These are phyloP conservation scores for Prenolepis imparis DNA, from an alignment of 2,888 invertebrate genomes.

Conservation along the genomic window DNA sequence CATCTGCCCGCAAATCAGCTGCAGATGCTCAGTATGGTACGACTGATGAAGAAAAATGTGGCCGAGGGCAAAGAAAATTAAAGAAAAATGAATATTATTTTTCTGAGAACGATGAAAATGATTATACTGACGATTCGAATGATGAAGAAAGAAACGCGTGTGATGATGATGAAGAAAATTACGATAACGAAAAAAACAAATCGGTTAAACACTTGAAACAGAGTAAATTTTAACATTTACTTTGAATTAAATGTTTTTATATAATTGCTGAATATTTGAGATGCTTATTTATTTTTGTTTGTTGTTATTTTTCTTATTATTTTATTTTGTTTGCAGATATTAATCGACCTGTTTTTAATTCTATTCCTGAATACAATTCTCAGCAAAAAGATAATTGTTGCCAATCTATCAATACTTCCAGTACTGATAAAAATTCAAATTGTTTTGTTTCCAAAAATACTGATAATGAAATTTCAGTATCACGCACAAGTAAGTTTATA, in stretches of 20 bases:
- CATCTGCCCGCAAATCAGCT: conserved; percentile 1
- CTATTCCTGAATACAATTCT: neutral
- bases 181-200: neutral
- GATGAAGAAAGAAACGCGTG: neutral
- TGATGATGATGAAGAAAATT: neutral
- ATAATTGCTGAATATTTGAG: conserved; percentile 8
- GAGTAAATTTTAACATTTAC: neutral
- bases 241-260: neutral
- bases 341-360: neutral
- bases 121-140: neutral
- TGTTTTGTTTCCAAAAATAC: neutral
- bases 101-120: neutral
- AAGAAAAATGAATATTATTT: neutral
- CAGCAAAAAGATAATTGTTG: neutral
- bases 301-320: too few relatives aligned
- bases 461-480: neutral
- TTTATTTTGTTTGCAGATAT: neutral
- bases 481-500: neutral
- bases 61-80: neutral
- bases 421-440: neutral
- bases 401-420: neutral
- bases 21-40: neutral
- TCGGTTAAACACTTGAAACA: neutral
- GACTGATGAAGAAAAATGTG: conserved; percentile 1
- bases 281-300: neutral